A percentile compares a stretch with the other conserved stretches of the same genome.
These are phyloP conservation scores for Camarhynchus parvulus DNA, from an alignment of 2,113 vertebrate species.

Conservation along the genomic window DNA sequence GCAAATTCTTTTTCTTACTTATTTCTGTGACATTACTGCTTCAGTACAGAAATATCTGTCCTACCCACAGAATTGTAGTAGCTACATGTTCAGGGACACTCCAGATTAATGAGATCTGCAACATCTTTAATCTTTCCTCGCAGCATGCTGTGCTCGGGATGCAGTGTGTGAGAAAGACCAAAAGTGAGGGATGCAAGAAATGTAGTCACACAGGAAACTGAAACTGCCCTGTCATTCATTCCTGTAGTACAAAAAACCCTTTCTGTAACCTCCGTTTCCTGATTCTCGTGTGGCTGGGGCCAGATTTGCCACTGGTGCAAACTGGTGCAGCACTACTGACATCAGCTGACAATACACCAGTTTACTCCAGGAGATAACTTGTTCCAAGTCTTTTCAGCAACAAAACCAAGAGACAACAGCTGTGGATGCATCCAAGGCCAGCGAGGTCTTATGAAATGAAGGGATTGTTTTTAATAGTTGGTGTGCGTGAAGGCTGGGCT, in stretches of 20 bases:
- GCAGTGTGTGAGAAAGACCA: slow-evolving; percentile 38
- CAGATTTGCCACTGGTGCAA: slow-evolving; percentile 46
- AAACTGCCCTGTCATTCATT: slow-evolving; percentile 58
- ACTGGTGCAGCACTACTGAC: not conserved
- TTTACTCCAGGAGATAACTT: not conserved
- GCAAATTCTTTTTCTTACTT: not conserved
- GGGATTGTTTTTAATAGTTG: not conserved
- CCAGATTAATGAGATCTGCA: slow-evolving; percentile 26
- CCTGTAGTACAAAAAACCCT: slow-evolving; percentile 54
- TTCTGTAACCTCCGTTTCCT: slow-evolving; percentile 63
- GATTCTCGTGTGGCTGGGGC: slow-evolving; percentile 29
- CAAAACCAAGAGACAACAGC: not conserved
- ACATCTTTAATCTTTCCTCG: slow-evolving; percentile 5
- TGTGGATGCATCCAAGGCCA: not conserved
- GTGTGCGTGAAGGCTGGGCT: not conserved
- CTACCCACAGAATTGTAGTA: not conserved
- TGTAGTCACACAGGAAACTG: slow-evolving; percentile 47
- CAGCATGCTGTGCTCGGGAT: slow-evolving; percentile 23
- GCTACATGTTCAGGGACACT: not conserved
- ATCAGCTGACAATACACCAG: not conserved
- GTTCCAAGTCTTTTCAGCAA: not conserved
- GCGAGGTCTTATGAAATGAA: not conserved
- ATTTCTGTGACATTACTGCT: not conserved
- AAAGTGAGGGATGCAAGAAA: slow-evolving; percentile 1
- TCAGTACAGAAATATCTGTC: not conserved